phyloP scores from a whole-genome alignment of 2,797 vertebrate genomes.

The Myotis myotis region DNA sequence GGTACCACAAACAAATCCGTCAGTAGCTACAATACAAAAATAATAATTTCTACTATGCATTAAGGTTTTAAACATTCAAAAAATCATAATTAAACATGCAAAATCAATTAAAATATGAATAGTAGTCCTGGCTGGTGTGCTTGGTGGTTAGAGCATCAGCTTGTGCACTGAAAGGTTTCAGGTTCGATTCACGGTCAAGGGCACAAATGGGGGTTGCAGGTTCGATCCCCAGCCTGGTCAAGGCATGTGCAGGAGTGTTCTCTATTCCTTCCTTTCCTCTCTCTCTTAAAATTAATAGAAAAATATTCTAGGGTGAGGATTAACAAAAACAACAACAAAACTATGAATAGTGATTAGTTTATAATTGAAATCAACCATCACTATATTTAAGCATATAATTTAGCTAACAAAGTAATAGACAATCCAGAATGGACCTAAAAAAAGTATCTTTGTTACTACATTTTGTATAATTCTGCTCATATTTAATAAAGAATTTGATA shows the following conservation, averaged over 20 bases:
- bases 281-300: no score
- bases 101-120: neutral
- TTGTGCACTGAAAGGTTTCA: no score
- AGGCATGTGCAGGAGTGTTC: no score
- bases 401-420: neutral
- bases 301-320: no score
- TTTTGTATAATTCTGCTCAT: neutral
- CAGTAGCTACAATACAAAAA: neutral
- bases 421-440: neutral
- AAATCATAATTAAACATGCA: neutral
- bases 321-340: neutral
- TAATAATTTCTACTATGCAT: neutral
- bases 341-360: neutral
- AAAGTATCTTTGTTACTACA: neutral
- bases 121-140: no score
- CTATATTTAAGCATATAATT: neutral
- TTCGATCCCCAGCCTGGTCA: no score
- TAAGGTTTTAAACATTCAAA: neutral
- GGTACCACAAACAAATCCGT: neutral
- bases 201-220: no score
- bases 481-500: neutral
- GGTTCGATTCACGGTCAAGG: no score
- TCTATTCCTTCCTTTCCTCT: no score
- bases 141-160: no score
- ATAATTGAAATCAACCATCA: neutral